Conservation (phyloP, 2,888 invertebrate genomes). For the Caenorhabditis sinica region DNA sequence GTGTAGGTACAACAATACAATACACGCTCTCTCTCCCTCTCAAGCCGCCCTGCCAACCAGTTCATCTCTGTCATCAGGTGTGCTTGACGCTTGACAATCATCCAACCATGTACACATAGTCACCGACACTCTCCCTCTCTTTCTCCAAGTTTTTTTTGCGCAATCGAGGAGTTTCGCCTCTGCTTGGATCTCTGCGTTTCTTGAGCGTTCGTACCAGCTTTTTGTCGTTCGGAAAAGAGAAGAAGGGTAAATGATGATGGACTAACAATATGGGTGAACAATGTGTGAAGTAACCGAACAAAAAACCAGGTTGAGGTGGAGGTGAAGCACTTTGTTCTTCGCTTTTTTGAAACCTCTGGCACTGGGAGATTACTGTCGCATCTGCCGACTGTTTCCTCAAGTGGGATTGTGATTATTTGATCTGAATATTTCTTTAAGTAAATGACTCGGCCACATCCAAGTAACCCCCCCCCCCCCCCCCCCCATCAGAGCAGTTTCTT, state of each 20-base stretch:
- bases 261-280: slow-evolving; percentile 27
- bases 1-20: slow-evolving; percentile 52
- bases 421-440: too few species aligned
- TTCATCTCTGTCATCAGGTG: slow-evolving; percentile 44
- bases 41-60: slow-evolving; percentile 47
- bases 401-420: too few species aligned
- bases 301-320: slow-evolving; percentile 21
- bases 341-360: neutral
- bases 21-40: slow-evolving; percentile 19
- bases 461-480: too few species aligned
- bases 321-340: neutral
- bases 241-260: neutral
- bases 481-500: too few species aligned
- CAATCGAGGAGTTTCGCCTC: neutral
- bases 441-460: too few species aligned
- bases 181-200: slow-evolving; percentile 38
- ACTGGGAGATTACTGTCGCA: slow-evolving; percentile 2
- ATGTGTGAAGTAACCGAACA: slow-evolving; percentile 6
- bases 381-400: too few species aligned
- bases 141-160: slow-evolving; percentile 17
- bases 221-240: neutral
- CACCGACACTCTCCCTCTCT: slow-evolving; percentile 37
- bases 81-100: slow-evolving; percentile 62
- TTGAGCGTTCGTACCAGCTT: slow-evolving; percentile 21
- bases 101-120: slow-evolving; percentile 55